phyloP scores from a whole-genome alignment of 1,140 invertebrate species.

The Acromyrmex heyeri region DNA sequence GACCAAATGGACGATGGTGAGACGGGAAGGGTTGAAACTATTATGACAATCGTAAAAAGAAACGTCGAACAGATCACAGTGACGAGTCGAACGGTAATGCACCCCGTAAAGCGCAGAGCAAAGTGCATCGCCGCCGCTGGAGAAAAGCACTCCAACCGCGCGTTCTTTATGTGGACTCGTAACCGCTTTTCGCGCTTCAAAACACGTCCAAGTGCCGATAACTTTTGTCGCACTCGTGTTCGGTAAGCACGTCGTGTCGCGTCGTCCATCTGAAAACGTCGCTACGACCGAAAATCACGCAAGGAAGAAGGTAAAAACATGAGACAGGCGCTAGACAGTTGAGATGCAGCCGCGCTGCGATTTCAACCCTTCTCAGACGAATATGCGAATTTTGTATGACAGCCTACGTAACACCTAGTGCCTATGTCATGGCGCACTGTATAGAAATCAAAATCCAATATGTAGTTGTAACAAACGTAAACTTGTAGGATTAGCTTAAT shows the following conservation, averaged over 20 bases:
- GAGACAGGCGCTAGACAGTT: constrained; percentile 1
- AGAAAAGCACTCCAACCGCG: constrained; percentile 38
- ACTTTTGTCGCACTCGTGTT: constrained; percentile 35
- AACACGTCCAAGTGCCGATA: constrained; percentile 50
- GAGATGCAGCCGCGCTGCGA: neutral
- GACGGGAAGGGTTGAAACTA: constrained; percentile 47
- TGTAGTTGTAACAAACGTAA: neutral
- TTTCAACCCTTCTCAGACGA: neutral
- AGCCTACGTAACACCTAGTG: constrained; percentile 3
- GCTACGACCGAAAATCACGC: constrained; percentile 44
- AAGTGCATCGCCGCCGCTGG: constrained; percentile 42
- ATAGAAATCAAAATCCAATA: neutral
- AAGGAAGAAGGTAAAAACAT: neutral
- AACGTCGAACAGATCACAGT: constrained; percentile 41
- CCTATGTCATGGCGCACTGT: neutral
- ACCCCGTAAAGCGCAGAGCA: constrained; percentile 11
- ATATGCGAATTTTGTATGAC: constrained; percentile 6
- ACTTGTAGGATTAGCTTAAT: neutral
- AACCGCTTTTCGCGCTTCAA: constrained; percentile 56
- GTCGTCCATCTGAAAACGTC: constrained; percentile 2
- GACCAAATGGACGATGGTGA: neutral
- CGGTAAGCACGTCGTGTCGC: neutral
- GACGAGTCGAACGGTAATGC: constrained; percentile 42
- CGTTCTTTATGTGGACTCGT: constrained; percentile 60
- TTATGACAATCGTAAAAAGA: constrained; percentile 65